Conservation (phyloP, 2,888 invertebrate genomes). For the Leucania comma region DNA sequence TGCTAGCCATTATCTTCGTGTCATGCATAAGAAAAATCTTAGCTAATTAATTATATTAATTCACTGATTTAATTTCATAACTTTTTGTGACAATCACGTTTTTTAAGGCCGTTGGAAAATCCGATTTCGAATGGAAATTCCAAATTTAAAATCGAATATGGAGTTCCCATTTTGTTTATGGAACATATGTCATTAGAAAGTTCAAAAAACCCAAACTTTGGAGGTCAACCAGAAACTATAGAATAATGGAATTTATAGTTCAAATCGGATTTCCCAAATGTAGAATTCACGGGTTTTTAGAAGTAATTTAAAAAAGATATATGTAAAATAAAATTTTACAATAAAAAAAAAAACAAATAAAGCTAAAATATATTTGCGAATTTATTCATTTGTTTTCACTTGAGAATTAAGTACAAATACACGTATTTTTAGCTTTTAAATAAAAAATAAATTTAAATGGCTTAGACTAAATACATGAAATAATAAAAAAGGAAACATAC, state of each 20-base stretch:
- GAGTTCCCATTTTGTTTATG: neutral
- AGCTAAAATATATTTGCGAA: slow-evolving; percentile 43
- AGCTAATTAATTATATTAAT: slow-evolving; percentile 60
- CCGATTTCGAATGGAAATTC: neutral
- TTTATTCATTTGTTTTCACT: slow-evolving; percentile 45
- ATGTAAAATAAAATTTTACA: slow-evolving; percentile 61
- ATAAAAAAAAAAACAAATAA: slow-evolving; percentile 36
- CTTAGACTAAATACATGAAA: slow-evolving; percentile 29
- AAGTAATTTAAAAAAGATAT: slow-evolving; percentile 48
- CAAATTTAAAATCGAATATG: neutral
- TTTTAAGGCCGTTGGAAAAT: slow-evolving; percentile 36
- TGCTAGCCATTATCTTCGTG: slow-evolving; percentile 79
- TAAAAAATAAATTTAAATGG: slow-evolving; percentile 26
- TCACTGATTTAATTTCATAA: slow-evolving; percentile 14
- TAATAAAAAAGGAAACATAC: slow-evolving; percentile 40
- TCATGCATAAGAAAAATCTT: slow-evolving; percentile 79
- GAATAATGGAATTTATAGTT: neutral
- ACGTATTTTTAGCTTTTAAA: slow-evolving; percentile 40
- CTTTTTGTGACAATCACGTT: slow-evolving; percentile 39
- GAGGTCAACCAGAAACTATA: neutral
- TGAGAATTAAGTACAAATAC: slow-evolving; percentile 60
- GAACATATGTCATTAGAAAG: neutral
- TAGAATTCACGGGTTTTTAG: slow-evolving; percentile 55
- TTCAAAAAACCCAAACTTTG: neutral
- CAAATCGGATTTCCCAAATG: slow-evolving; percentile 28